Percentiles rank a stretch among this genome's conserved stretches.
Conservation (phyloP, 2,888 invertebrate genomes). For the Monopis laevigella region DNA sequence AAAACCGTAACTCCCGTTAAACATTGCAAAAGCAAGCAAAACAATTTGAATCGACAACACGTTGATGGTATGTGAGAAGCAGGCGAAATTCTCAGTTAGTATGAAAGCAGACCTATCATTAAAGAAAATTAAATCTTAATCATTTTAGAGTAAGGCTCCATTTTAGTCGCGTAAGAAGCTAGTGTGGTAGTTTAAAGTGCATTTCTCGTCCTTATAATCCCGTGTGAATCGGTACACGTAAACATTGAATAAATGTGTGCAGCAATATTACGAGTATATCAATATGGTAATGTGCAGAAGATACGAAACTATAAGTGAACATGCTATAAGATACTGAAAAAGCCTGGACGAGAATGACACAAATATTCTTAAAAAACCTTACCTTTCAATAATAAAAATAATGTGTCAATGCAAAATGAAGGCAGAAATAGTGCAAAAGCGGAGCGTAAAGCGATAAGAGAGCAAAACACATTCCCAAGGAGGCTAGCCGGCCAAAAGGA, state of each 20-base stretch:
- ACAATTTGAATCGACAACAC: constrained; percentile 56
- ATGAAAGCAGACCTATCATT: constrained; percentile 54
- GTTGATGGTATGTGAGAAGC: constrained; percentile 60
- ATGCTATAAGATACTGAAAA: too few relatives aligned
- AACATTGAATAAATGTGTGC: constrained; percentile 2
- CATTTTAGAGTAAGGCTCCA: constrained; percentile 30
- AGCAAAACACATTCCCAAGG: constrained; percentile 64
- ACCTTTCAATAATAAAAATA: too few relatives aligned
- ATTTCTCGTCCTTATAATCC: constrained; percentile 31
- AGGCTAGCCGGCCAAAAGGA: constrained; percentile 63
- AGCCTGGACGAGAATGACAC: too few relatives aligned
- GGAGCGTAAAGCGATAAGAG: constrained; percentile 47
- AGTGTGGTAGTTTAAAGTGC: background rate
- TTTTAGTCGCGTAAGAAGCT: constrained; percentile 35
- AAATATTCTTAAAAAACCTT: too few relatives aligned
- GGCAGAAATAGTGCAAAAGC: constrained; percentile 32
- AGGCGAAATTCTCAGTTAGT: constrained; percentile 26
- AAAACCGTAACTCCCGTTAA: background rate
- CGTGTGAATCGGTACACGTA: constrained; percentile 61
- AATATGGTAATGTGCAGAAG: too few relatives aligned
- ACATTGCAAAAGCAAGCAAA: constrained; percentile 58
- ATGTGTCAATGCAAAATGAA: too few relatives aligned
- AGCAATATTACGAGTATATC: background rate
- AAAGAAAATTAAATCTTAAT: constrained; percentile 30
- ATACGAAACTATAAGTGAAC: too few relatives aligned